phyloP scores from a whole-genome alignment of 2,888 invertebrate species.

The Noctua fimbriata region DNA sequence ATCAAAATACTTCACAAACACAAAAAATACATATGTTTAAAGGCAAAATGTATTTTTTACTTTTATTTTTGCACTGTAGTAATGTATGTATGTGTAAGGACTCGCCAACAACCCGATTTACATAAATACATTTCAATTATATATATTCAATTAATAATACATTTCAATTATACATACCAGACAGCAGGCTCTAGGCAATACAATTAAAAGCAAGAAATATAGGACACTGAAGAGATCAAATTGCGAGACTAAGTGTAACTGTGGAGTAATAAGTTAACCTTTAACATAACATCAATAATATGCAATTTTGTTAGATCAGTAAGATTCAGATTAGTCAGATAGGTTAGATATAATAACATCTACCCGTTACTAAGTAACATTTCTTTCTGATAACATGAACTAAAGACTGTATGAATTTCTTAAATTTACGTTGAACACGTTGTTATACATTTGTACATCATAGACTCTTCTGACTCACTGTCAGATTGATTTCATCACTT shows the following conservation, averaged over 20 bases:
- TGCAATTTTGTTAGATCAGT: neutral
- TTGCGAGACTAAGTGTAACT: neutral
- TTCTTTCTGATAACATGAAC: neutral
- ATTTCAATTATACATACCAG: neutral
- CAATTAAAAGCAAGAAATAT: slow-evolving; percentile 67
- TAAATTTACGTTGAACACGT: slow-evolving; percentile 11
- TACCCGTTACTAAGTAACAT: neutral
- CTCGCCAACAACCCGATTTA: neutral
- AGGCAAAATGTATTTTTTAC: neutral
- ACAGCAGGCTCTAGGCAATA: slow-evolving; percentile 48
- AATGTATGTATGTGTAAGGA: neutral
- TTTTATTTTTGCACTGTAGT: neutral
- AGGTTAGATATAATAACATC: neutral
- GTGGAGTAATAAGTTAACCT: slow-evolving; percentile 1
- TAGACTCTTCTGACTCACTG: slow-evolving; percentile 62
- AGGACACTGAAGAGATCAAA: slow-evolving; percentile 20
- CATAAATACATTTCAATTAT: neutral
- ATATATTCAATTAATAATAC: neutral
- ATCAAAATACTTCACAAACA: neutral
- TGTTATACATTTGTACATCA: slow-evolving; percentile 39
- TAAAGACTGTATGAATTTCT: neutral
- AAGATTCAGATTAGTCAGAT: neutral
- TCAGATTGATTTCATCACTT: slow-evolving; percentile 65
- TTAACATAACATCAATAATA: neutral
- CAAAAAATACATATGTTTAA: neutral